A percentile compares a stretch with the other conserved stretches of the same genome.
Conservation (phyloP, 2,888 invertebrate species). For the Venustoraphidia nigricollis region DNA sequence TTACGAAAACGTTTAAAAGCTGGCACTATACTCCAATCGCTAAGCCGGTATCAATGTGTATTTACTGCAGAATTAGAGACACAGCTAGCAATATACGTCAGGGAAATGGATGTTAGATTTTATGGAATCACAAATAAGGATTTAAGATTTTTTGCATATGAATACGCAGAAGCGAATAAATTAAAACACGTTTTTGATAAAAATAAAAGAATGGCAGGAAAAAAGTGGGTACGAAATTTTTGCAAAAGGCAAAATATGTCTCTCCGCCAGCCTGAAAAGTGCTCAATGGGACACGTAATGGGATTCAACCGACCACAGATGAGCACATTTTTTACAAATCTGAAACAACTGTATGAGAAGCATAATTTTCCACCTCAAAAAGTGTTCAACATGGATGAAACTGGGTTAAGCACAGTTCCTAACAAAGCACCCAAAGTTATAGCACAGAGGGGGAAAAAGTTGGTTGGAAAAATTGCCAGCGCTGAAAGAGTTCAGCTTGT, state of each 20-base stretch:
- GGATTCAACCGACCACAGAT: constrained; percentile 17
- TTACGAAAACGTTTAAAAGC: constrained; percentile 4
- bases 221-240: constrained; percentile 10
- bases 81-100: constrained; percentile 1
- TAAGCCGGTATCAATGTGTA: constrained; percentile 1
- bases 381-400: constrained; percentile 16
- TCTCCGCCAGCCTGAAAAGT: constrained; percentile 7
- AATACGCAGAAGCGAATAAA: constrained; percentile 7
- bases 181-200: constrained; percentile 10
- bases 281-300: constrained; percentile 14
- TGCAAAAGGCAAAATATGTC: constrained; percentile 7
- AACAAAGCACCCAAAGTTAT: constrained; percentile 16
- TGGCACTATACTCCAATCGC: background rate
- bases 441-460: constrained; percentile 15
- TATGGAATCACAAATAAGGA: constrained; percentile 6
- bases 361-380: constrained; percentile 13
- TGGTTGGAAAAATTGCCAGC: constrained; percentile 13
- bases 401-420: constrained; percentile 15
- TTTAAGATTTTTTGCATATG: constrained; percentile 1
- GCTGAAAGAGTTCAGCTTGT: constrained; percentile 14
- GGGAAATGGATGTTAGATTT: constrained; percentile 3
- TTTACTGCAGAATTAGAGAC: background rate
- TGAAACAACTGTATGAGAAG: constrained; percentile 11
- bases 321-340: constrained; percentile 14
- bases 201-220: constrained; percentile 10